A percentile compares a stretch with the other conserved stretches of the same genome.
These are phyloP conservation scores for Zosterops hypoxanthus DNA, from an alignment of 2,113 vertebrate genomes.

Conservation along the genomic window DNA sequence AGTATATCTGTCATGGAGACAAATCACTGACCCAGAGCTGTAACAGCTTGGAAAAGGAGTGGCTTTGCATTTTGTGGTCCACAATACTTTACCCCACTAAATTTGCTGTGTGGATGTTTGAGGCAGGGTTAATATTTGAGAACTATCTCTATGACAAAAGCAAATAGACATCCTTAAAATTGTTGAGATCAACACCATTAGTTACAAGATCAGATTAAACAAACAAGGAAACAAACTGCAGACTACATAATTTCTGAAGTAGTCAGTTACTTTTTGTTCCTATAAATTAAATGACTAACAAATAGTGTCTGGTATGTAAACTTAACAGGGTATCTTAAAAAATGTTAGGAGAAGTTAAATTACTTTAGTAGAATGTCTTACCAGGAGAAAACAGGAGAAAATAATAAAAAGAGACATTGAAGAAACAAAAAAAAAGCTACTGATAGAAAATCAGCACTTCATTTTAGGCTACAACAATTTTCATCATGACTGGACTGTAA, in stretches of 20 bases:
- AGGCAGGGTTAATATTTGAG: background rate
- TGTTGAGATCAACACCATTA: background rate
- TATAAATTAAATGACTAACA: background rate
- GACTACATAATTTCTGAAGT: background rate
- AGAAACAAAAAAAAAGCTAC: background rate
- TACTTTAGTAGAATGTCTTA: background rate
- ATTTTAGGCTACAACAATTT: background rate
- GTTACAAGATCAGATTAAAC: background rate
- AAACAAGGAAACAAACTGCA: background rate
- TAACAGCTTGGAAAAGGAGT: background rate
- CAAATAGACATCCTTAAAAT: background rate
- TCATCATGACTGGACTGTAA: background rate
- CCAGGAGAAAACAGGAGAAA: background rate
- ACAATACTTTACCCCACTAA: background rate
- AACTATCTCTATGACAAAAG: background rate
- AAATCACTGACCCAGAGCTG: background rate
- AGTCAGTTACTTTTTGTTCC: background rate
- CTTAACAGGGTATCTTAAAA: background rate
- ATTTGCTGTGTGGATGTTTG: background rate
- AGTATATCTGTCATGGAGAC: background rate
- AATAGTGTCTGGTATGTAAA: background rate
- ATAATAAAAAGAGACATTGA: background rate
- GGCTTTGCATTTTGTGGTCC: background rate
- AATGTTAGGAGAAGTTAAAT: background rate
- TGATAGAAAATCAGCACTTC: background rate